Conservation (phyloP, 2,888 invertebrate species). For the Troides oblongomaculatus region DNA sequence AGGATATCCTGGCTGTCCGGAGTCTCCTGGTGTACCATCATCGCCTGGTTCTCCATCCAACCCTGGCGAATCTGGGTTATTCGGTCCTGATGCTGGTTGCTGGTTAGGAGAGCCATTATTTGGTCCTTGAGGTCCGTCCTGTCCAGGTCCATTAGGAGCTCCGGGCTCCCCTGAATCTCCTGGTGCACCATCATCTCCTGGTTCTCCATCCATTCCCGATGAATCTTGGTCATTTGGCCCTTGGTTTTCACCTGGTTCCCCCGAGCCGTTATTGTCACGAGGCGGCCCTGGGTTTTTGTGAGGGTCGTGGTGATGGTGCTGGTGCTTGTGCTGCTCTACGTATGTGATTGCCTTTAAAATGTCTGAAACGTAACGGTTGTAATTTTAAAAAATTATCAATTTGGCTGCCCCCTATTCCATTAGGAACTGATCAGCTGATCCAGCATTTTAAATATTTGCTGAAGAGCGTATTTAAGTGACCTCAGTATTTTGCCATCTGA, state of each 20-base stretch:
- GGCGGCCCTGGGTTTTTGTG: background rate
- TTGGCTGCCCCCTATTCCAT: no score
- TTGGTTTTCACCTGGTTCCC: background rate
- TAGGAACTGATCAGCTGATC: no score
- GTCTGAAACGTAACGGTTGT: slow-evolving; percentile 25
- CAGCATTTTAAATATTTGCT: no score
- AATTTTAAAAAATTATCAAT: background rate
- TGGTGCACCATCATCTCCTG: no score
- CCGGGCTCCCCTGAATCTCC: no score
- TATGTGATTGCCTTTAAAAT: slow-evolving; percentile 36
- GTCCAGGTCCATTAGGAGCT: no score
- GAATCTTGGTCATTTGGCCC: no score
- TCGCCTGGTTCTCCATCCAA: no score
- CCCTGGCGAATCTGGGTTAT: background rate
- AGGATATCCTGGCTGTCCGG: no score
- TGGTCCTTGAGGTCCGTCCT: background rate
- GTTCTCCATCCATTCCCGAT: no score
- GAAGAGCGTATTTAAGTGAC: no score
- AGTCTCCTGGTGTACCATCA: background rate
- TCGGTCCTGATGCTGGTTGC: background rate
- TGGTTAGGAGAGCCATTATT: background rate
- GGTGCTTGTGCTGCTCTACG: slow-evolving; percentile 31
- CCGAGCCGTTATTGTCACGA: background rate
- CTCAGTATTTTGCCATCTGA: no score
- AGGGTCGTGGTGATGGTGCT: background rate